Base-by-base conservation (phyloP, 92 coral and sea anemone genomes). In the Zoanthus sansibaricus region DNA sequence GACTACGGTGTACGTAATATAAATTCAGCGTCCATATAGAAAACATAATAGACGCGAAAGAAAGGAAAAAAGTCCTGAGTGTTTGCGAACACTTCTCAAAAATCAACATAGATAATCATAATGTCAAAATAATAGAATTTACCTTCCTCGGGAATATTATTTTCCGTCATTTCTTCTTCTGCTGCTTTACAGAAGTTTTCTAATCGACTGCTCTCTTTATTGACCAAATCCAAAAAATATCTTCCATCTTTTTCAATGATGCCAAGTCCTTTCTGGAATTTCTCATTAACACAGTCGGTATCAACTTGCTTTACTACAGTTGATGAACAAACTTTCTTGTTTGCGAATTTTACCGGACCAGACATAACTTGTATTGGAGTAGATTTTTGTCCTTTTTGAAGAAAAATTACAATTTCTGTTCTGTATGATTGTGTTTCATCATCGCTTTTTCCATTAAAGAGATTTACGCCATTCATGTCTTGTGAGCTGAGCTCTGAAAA, bases 71-170 rank as follows among this genome's bases (percentile, higher is more conserved):
- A 7, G 33, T n/a, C 10, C n/a, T 7, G 4, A 0, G 31, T 80
- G 47, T 80, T 80, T 80, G 75, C 73, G 44, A 52, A 44, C 37
- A 45, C 73, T 67, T 64, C 85, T 59, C 9, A 64, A 66, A 80
- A 66, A 64, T 30, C 55, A 66, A 67, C 45, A 48, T 12, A 47
- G 44, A 80, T 80, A 64, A 61, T 9, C 20, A 80, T 66, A 80
- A 42, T 8, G 25, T 32, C 9, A 80, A 79, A 79, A 18, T 47
- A 20, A 44, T 10, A 62, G 11, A 42, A 54, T 90, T 83, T 85
- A 95, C 98, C 94, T 83, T 95, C 98, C 31, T 95, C 98, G 48
- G 95, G 91, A 45, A 94, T 89, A 44, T 93, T 83, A 75, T 92
- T 94, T 33, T 88, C 92, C 46, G 77, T 79, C 94, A 95, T 93